Evolutionary conservation across 2,797 vertebrate genomes (phyloP).

Genomic region (Phalanger gymnotis): DNA sequence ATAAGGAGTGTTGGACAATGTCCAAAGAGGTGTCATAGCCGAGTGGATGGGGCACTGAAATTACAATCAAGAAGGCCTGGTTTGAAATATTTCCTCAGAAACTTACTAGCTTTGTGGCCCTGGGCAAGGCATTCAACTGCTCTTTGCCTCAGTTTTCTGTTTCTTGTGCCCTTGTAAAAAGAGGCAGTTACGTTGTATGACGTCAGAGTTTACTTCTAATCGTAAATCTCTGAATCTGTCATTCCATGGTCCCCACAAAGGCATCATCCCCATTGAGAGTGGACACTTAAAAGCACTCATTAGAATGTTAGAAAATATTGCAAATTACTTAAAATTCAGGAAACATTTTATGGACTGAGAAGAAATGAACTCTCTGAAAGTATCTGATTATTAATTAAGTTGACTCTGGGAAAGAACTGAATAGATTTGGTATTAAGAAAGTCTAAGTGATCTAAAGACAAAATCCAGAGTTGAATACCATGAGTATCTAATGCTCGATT

Average conservation of each 20-base stretch:
- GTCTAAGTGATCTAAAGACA: neutral
- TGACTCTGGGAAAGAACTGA: neutral
- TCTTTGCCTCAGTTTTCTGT: neutral
- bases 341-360: neutral
- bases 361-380: neutral
- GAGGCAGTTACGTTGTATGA: neutral
- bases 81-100: neutral
- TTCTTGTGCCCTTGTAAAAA: neutral
- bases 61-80: neutral
- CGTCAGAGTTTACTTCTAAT: neutral
- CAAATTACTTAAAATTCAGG: neutral
- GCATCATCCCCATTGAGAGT: neutral
- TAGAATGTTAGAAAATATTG: neutral
- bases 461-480: neutral
- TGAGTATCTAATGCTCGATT: neutral
- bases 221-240: neutral
- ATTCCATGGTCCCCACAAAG: neutral
- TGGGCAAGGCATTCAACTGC: neutral
- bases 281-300: neutral
- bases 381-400: neutral
- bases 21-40: neutral
- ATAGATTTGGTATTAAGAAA: neutral
- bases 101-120: neutral
- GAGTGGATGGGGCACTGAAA: neutral
- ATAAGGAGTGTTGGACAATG: neutral